Evolutionary conservation across 92 coral and sea anemone genomes (phyloP), one percentile per base, ranked within the genome.

Genomic region (Epizoanthus scotinus): DNA sequence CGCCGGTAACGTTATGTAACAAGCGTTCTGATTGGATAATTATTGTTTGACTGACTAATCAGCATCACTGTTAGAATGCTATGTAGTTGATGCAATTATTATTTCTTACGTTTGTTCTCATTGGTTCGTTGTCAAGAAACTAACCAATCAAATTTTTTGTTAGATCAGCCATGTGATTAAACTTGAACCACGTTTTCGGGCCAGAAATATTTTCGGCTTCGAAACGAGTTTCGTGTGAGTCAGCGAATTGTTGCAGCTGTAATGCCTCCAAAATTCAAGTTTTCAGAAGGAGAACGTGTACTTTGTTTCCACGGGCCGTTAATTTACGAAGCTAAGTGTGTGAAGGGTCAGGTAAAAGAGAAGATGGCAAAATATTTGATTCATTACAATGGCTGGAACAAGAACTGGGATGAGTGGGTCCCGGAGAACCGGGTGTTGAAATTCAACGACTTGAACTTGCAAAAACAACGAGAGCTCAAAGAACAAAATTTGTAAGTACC

Each of bases 391-490:
- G 98, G 98, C 71, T 95, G 98, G 98, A 95, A 92, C 89, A 95
- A 95, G 77, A 95, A 90, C 59, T 95, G 98, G 98, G 98, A 95
- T 86, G 98, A 95, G 86, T 95, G 98, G 98, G 98, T 95, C 10
- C 98, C 98, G 21, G 98, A 95, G 84, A 93, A 82, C 83, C 91
- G 98, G 60, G 98, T 95, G 60, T 81, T 95, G 71, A 95, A 95
- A 77, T 95, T 84, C 86, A 93, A 94, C 90, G 98, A 95, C 57
- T 92, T 93, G 65, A 95, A 95, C 74, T 87, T 95, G 24, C 94
- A 90, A 67, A 95, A 93, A 70, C 98, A 95, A 78, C 86, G 85
- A 81, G 98, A 95, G 73, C 91, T 95, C 10, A 88, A 91, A 44
- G 98, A 95, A 78, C 98, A 95, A 73, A 95, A 90, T 82, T 82